A percentile compares a stretch with the other conserved stretches of the same genome.
These are phyloP conservation scores for Phasianus colchicus DNA, from an alignment of 2,113 vertebrate genomes.

Conservation along the genomic window DNA sequence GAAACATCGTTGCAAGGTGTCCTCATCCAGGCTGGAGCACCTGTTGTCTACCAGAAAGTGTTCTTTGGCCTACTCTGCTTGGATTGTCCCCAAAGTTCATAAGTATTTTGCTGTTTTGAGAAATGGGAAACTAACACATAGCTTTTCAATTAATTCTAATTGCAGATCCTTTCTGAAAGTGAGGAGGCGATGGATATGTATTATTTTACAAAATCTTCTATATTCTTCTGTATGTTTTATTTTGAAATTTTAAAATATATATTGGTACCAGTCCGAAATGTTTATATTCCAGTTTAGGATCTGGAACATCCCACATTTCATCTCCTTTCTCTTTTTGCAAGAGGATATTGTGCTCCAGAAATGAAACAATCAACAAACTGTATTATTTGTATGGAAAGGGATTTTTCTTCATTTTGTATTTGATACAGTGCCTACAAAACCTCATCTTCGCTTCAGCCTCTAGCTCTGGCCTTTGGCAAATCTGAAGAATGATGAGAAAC, in stretches of 20 bases:
- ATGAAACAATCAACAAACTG: not conserved
- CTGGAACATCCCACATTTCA: not conserved
- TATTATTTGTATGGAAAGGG: not conserved
- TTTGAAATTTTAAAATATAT: not conserved
- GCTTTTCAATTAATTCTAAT: not conserved
- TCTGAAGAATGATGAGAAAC: constrained; percentile 20
- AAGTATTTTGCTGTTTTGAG: not conserved
- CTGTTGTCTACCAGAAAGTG: not conserved
- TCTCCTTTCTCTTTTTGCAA: not conserved
- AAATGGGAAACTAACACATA: not conserved
- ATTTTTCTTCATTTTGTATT: not conserved
- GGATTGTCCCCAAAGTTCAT: not conserved
- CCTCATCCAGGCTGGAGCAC: not conserved
- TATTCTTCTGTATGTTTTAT: not conserved
- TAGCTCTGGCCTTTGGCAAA: not conserved
- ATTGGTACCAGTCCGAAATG: not conserved
- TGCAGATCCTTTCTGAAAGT: not conserved
- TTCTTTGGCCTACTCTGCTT: not conserved
- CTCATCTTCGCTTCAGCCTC: not conserved
- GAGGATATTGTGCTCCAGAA: not conserved
- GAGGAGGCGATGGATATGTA: rapidly evolving
- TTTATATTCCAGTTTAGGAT: not conserved
- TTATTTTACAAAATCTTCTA: not conserved
- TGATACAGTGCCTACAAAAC: not conserved
- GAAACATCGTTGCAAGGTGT: not conserved